Evolutionary conservation across 2,113 vertebrate species (phyloP).

Genomic region (Peromyscus polionotus): DNA sequence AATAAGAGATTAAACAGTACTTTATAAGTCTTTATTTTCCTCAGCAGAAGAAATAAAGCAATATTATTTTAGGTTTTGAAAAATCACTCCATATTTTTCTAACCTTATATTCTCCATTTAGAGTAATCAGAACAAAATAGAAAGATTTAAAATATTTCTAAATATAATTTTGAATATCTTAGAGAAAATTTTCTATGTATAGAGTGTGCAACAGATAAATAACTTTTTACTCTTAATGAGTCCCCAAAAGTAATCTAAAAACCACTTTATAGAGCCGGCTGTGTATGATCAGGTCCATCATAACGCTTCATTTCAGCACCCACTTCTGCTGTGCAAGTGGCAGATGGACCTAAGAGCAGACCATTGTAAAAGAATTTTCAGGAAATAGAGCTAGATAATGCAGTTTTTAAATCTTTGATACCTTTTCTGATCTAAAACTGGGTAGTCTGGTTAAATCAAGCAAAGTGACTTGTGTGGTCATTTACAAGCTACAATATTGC

Average conservation of each 20-base stretch:
- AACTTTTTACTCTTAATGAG: slow-evolving; percentile 37
- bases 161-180: slow-evolving; percentile 59
- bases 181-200: not conserved
- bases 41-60: not conserved
- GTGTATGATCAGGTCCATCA: slow-evolving; percentile 58
- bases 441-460: slow-evolving; percentile 21
- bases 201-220: not conserved
- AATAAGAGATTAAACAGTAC: not conserved
- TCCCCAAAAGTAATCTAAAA: slow-evolving; percentile 57
- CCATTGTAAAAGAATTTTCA: slow-evolving; percentile 30
- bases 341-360: not conserved
- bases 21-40: slow-evolving; percentile 20
- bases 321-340: slow-evolving; percentile 64
- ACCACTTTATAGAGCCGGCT: not conserved
- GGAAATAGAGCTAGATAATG: slow-evolving; percentile 57
- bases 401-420: slow-evolving; percentile 44
- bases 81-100: not conserved
- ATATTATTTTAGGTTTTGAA: slow-evolving; percentile 2
- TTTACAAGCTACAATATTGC: not conserved
- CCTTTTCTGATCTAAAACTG: slow-evolving; percentile 19
- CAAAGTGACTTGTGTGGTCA: not conserved
- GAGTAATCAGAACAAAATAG: not conserved
- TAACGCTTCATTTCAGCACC: slow-evolving; percentile 68
- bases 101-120: not conserved
- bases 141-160: slow-evolving; percentile 34